Evolutionary conservation across 1,140 invertebrate species (phyloP).

Genomic region (Oedothorax gibbosus): DNA sequence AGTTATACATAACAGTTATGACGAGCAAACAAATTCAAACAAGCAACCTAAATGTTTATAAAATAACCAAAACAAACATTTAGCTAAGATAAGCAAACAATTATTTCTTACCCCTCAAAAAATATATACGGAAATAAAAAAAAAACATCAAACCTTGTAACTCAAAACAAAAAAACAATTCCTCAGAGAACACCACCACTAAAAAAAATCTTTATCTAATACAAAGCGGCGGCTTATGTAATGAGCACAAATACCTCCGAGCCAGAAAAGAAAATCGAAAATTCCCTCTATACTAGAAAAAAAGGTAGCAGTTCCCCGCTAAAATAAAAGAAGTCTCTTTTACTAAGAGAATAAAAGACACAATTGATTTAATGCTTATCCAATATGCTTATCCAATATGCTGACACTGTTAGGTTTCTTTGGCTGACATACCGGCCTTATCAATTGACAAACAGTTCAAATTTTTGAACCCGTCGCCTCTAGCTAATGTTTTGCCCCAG

Average conservation of each 20-base stretch:
- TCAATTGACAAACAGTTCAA: no score
- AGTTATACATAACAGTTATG: no score
- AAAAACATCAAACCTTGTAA: no score
- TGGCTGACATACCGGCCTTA: conserved; percentile 50
- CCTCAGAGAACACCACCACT: not conserved
- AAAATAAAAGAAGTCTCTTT: not conserved
- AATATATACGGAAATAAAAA: no score
- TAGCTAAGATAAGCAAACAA: no score
- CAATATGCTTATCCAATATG: conserved; percentile 37
- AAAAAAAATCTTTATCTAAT: conserved; percentile 34
- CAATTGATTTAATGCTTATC: conserved; percentile 53
- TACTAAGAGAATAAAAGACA: conserved; percentile 7
- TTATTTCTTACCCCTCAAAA: no score
- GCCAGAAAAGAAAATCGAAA: conserved; percentile 43
- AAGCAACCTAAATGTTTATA: no score
- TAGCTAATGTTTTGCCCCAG: no score
- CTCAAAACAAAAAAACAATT: no score
- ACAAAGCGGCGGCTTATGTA: conserved; percentile 56
- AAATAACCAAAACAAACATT: no score
- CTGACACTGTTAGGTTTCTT: not conserved
- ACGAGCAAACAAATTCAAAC: no score
- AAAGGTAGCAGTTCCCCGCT: not conserved
- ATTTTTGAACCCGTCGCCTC: no score
- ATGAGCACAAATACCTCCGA: conserved; percentile 49
- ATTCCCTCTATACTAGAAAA: not conserved